Conservation (phyloP, 1,140 invertebrate genomes). For the Temnothorax curvispinosus region DNA sequence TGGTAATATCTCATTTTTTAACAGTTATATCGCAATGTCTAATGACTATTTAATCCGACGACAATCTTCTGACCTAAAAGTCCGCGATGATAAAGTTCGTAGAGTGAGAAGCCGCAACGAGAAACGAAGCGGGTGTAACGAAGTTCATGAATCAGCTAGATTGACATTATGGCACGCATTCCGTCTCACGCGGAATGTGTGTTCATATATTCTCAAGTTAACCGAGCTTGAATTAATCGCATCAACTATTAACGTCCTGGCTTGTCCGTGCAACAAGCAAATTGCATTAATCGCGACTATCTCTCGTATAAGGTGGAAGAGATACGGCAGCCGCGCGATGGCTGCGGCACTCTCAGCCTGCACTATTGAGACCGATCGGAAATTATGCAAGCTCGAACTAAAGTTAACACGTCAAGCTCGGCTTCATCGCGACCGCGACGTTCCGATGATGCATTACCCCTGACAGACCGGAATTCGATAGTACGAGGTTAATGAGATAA, state of each 20-base stretch:
- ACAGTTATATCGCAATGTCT: not conserved
- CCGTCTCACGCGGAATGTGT: slow-evolving; percentile 9
- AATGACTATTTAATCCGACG: not conserved
- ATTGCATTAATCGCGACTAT: slow-evolving; percentile 47
- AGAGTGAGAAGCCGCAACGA: not conserved
- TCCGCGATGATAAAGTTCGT: not conserved
- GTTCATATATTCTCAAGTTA: slow-evolving; percentile 45
- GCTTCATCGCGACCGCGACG: slow-evolving; percentile 33
- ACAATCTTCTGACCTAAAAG: not conserved
- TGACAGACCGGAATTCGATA: slow-evolving; percentile 50
- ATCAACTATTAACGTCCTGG: slow-evolving; percentile 65
- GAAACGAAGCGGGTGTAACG: not conserved
- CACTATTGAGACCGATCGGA: slow-evolving; percentile 29
- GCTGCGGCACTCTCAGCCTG: not conserved
- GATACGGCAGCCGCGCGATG: slow-evolving; percentile 14
- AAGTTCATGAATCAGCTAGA: slow-evolving; percentile 19
- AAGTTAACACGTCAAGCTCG: slow-evolving; percentile 51
- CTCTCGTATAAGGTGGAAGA: slow-evolving; percentile 23
- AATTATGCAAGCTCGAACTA: slow-evolving; percentile 52
- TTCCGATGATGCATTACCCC: slow-evolving; percentile 48
- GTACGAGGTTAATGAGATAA: slow-evolving; percentile 52
- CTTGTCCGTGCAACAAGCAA: slow-evolving; percentile 36
- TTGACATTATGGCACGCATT: not conserved
- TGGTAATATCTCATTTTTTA: not conserved
- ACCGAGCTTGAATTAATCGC: slow-evolving; percentile 53